phyloP scores from a whole-genome alignment of 2,888 invertebrate species.

The Antheraea assamensis region DNA sequence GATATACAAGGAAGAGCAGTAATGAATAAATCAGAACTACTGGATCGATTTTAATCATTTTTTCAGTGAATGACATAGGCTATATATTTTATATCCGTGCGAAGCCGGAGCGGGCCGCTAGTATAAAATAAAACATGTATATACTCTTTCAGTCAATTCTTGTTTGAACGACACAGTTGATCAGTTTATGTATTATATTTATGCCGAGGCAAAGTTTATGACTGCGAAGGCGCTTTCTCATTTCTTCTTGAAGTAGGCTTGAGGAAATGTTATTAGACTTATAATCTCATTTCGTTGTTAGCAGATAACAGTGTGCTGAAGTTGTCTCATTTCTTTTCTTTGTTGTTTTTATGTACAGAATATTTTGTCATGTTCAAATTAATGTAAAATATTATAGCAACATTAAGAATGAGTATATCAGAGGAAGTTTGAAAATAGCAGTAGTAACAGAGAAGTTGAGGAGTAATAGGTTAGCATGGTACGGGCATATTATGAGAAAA shows the following conservation, averaged over 20 bases:
- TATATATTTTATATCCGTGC: too few relatives aligned
- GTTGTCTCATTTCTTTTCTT: slow-evolving; percentile 1
- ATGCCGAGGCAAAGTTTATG: slow-evolving; percentile 7
- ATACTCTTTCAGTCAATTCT: neutral
- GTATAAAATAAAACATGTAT: neutral
- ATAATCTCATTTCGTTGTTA: slow-evolving; percentile 16
- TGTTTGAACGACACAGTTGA: neutral
- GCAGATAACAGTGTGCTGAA: slow-evolving; percentile 9
- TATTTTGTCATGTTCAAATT: neutral
- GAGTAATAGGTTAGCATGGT: too few relatives aligned
- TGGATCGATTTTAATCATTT: too few relatives aligned
- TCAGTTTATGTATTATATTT: slow-evolving; percentile 7
- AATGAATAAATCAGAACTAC: too few relatives aligned
- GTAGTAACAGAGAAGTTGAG: too few relatives aligned
- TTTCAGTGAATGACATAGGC: too few relatives aligned
- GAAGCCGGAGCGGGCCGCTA: too few relatives aligned
- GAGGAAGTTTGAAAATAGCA: too few relatives aligned
- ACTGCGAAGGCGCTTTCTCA: slow-evolving; percentile 4
- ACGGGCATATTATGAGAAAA: too few relatives aligned
- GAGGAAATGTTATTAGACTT: slow-evolving; percentile 4
- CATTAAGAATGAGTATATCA: neutral
- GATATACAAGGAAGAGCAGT: too few relatives aligned
- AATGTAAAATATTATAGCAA: neutral
- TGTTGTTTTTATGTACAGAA: slow-evolving; percentile 3
- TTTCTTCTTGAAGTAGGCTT: slow-evolving; percentile 6